Evolutionary conservation across 2,113 vertebrate species (phyloP), one percentile per base, ranked within the genome.

Genomic region (Neofelis nebulosa): DNA sequence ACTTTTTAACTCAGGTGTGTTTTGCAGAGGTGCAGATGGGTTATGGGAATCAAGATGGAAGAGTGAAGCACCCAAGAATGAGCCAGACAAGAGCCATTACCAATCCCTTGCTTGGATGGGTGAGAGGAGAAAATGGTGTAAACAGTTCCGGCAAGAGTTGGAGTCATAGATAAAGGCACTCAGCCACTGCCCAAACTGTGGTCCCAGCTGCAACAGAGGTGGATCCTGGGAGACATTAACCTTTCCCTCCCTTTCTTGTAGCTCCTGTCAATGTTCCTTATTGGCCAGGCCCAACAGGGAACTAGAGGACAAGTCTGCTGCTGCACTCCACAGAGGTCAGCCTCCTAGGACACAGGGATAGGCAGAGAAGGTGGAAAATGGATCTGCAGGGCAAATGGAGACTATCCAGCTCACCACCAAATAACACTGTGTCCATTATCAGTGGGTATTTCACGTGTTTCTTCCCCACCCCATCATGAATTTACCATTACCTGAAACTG

Each of bases 381-480:
- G 1, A 4, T 38, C 38, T 45, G 0, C 45, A 36, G 21, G 41
- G 25, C 5, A 31, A 27, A 15, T 15, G 73, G 71, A 31, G 19
- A 57, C 7, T n/a, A 55, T 31, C 36, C 15, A 11, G 55, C 76
- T 66, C 27, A 31, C 21, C 29, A 4, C 23, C 5, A 57, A 33
- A 12, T 25, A 27, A 3, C 7, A 48, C 48, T 9, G 10, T 33
- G 14, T 18, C 36, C 33, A 31, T 52, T 23, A 63, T 11, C 52
- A 41, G 9, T 31, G 38, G 50, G 19, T 29, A 18, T 5, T 63
- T 92, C 19, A 13, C 23, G 14, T 45, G 38, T 48, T 45, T 36
- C 5, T 52, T 10, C 25, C 18, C 88, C 4, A 25, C 27, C 23
- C 14, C 18, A 2, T n/a, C 12, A 0, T 6, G 41, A 2, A 29